Percentiles rank a stretch among this genome's conserved stretches.
Evolutionary conservation across 1,140 invertebrate genomes (phyloP).

Genomic region (Magallana angulata): DNA sequence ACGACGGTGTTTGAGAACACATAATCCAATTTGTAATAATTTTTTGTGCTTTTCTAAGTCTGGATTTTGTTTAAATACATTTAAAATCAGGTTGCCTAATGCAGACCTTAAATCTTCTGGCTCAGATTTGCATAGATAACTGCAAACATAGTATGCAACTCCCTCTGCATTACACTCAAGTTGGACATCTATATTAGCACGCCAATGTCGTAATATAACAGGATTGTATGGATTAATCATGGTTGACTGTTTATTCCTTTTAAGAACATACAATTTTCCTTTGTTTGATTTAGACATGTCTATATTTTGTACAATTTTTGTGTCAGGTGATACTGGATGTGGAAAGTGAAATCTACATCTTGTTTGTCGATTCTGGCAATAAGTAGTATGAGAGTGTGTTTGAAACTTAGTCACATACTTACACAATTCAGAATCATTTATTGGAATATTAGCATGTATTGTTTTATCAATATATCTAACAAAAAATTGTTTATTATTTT

Average conservation of each 20-base stretch:
- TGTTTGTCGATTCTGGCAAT: constrained; percentile 39
- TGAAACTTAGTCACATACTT: constrained; percentile 50
- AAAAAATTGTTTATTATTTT: constrained; percentile 5
- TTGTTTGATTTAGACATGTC: constrained; percentile 43
- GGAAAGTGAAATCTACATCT: constrained; percentile 64
- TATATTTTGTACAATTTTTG: constrained; percentile 52
- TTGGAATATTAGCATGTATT: constrained; percentile 48
- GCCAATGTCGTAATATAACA: constrained; percentile 53
- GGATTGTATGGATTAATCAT: constrained; percentile 61
- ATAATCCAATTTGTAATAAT: constrained; percentile 54
- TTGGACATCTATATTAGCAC: constrained; percentile 64
- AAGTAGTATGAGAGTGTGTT: constrained; percentile 52
- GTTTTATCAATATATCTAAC: constrained; percentile 52
- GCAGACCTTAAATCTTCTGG: constrained; percentile 59
- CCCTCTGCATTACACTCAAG: constrained; percentile 57
- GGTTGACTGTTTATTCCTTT: constrained; percentile 1
- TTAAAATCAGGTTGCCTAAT: constrained; percentile 43
- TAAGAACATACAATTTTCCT: constrained; percentile 55
- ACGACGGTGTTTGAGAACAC: constrained; percentile 51
- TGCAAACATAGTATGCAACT: constrained; percentile 63
- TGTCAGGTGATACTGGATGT: constrained; percentile 8
- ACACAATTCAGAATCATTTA: constrained; percentile 48
- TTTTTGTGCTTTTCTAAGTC: constrained; percentile 6
- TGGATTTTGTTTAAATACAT: constrained; percentile 46
- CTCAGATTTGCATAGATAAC: constrained; percentile 61